phyloP scores from a whole-genome alignment of 2,888 invertebrate species.

The Physocephala rufipes region DNA sequence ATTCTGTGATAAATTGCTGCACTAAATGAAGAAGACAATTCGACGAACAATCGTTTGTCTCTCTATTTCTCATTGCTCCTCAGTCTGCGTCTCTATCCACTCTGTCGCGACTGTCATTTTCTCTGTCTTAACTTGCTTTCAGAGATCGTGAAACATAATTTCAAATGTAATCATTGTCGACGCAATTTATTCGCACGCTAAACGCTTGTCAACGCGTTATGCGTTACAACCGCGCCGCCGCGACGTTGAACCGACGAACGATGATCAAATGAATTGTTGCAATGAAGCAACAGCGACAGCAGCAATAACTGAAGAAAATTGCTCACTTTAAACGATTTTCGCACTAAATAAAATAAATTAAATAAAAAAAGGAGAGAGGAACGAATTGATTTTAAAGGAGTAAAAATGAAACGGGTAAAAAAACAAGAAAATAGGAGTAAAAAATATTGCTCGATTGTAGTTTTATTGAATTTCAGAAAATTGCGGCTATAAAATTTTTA shows the following conservation, averaged over 20 bases:
- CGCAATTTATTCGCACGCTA: conserved; percentile 23
- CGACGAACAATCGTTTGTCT: conserved; percentile 16
- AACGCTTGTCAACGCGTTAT: conserved; percentile 27
- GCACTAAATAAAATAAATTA: too few relatives aligned
- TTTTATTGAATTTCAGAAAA: conserved; percentile 34
- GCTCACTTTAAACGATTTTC: neutral
- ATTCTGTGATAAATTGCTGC: conserved; percentile 31
- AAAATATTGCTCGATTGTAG: neutral
- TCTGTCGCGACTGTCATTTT: neutral
- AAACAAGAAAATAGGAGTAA: too few relatives aligned
- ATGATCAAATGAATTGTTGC: neutral
- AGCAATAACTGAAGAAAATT: conserved; percentile 12
- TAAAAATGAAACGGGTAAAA: conserved; percentile 3
- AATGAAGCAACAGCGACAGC: neutral
- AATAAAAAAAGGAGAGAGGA: too few relatives aligned
- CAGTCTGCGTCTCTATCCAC: neutral
- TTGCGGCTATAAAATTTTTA: conserved; percentile 30
- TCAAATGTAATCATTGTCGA: conserved; percentile 21
- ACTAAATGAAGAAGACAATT: conserved; percentile 43
- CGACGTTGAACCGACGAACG: neutral
- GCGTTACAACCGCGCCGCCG: neutral
- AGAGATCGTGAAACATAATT: neutral
- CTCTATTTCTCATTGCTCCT: too few relatives aligned
- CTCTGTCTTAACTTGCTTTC: conserved; percentile 15
- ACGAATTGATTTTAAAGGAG: neutral